Conservation (phyloP, 2,888 invertebrate genomes). For the Vandiemenella viatica region DNA sequence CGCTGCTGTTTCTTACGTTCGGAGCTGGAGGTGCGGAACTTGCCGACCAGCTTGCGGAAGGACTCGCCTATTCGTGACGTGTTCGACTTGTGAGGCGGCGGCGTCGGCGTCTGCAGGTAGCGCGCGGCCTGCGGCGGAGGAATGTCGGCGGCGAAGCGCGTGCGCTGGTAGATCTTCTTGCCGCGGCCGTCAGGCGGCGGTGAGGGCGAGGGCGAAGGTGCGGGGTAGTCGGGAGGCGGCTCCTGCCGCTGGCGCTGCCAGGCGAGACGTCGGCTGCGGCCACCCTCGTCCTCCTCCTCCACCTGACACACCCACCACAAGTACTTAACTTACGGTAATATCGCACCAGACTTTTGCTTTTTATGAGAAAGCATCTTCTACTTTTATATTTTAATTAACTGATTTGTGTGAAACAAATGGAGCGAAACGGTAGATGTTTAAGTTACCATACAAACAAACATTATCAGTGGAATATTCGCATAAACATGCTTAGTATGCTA, state of each 20-base stretch:
- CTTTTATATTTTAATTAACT: too few species aligned
- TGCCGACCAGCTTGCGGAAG: slow-evolving; percentile 65
- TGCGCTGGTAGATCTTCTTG: slow-evolving; percentile 51
- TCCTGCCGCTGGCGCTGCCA: neutral
- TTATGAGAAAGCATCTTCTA: too few species aligned
- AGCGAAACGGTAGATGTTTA: too few species aligned
- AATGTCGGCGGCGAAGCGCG: slow-evolving; percentile 45
- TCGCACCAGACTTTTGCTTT: too few species aligned
- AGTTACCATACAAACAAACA: too few species aligned
- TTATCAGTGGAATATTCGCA: too few species aligned
- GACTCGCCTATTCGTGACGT: slow-evolving; percentile 55
- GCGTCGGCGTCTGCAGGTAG: slow-evolving; percentile 4
- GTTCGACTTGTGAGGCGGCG: slow-evolving; percentile 21
- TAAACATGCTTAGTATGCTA: too few species aligned
- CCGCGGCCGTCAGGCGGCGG: slow-evolving; percentile 30
- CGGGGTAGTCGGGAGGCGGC: slow-evolving; percentile 9
- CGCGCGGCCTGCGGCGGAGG: slow-evolving; percentile 24
- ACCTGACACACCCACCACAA: too few species aligned
- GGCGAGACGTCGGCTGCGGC: neutral
- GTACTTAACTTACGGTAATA: too few species aligned
- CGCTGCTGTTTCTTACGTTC: slow-evolving; percentile 42
- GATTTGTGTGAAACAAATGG: too few species aligned
- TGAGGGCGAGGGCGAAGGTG: slow-evolving; percentile 32
- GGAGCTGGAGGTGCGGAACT: slow-evolving; percentile 60
- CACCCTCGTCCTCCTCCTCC: neutral